A percentile compares a stretch with the other conserved stretches of the same genome.
Evolutionary conservation across 2,888 invertebrate genomes (phyloP).

Genomic region (Shargacucullia verbasci): DNA sequence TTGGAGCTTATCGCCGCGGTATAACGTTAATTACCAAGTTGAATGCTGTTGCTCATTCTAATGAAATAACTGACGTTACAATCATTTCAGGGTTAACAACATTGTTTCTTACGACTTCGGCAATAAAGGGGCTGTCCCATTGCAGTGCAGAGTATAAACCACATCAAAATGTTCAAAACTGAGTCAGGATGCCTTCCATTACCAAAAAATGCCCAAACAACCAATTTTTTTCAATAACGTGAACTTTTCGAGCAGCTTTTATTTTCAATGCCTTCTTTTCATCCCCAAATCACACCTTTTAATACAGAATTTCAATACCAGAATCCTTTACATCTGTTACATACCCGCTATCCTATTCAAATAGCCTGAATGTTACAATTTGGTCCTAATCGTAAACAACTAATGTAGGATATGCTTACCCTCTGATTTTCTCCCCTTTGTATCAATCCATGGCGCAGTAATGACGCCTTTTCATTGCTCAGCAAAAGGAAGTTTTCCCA

Average conservation of each 20-base stretch:
- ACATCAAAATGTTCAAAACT: not conserved
- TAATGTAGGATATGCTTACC: conserved; percentile 13
- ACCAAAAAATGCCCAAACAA: not conserved
- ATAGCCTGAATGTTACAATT: conserved; percentile 16
- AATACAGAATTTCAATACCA: conserved; percentile 8
- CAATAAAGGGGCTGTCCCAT: too few species aligned
- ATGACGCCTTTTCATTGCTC: conserved; percentile 49
- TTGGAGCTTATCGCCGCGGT: too few species aligned
- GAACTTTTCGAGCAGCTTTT: conserved; percentile 6
- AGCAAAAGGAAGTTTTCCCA: conserved; percentile 56
- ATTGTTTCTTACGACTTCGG: not conserved
- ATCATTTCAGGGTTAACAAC: too few species aligned
- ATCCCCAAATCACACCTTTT: conserved; percentile 7
- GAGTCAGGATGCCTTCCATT: conserved; percentile 4
- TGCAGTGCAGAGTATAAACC: not conserved
- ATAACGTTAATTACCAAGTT: too few species aligned
- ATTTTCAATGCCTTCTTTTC: conserved; percentile 5
- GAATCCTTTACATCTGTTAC: conserved; percentile 8
- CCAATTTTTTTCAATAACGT: conserved; percentile 6
- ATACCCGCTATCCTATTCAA: conserved; percentile 6
- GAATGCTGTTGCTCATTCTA: too few species aligned
- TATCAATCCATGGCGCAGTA: conserved; percentile 47
- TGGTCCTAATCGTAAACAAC: conserved; percentile 26
- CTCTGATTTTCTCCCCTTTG: conserved; percentile 32
- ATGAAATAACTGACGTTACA: too few species aligned